A percentile compares a stretch with the other conserved stretches of the same genome.
phyloP scores from a whole-genome alignment of 1,140 invertebrate species.

The Heliconius himera region DNA sequence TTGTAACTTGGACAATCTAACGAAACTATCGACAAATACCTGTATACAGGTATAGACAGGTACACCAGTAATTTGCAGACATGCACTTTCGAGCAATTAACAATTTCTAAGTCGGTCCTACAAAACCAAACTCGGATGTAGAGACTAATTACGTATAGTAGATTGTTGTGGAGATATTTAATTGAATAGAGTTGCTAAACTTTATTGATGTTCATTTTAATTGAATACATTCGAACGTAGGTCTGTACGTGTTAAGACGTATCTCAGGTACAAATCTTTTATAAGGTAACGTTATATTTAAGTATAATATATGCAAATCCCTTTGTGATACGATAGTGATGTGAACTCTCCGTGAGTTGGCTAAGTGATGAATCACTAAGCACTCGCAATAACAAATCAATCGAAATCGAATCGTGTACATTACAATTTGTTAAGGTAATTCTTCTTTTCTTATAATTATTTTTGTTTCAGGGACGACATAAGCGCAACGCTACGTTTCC shows the following conservation, averaged over 20 bases:
- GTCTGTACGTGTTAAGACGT: neutral
- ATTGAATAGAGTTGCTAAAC: slow-evolving; percentile 13
- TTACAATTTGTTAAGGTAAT: no score
- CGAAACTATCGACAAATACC: neutral
- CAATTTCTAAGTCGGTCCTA: slow-evolving; percentile 26
- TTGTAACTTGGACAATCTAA: neutral
- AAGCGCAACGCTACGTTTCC: slow-evolving; percentile 92
- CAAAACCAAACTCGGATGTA: slow-evolving; percentile 28
- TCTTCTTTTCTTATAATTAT: neutral
- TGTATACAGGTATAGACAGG: neutral
- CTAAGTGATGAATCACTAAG: no score
- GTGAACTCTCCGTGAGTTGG: no score
- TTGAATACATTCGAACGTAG: slow-evolving; percentile 17
- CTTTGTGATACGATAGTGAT: no score
- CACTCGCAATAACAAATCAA: no score
- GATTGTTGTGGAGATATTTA: slow-evolving; percentile 9
- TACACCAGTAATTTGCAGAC: slow-evolving; percentile 29
- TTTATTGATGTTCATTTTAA: slow-evolving; percentile 3
- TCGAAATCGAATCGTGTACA: no score
- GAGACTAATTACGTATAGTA: slow-evolving; percentile 21
- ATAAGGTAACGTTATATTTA: neutral
- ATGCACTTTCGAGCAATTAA: slow-evolving; percentile 73
- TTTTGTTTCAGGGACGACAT: slow-evolving; percentile 84
- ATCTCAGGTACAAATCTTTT: slow-evolving; percentile 1
- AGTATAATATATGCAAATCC: no score